These are phyloP conservation scores for Eupithecia abbreviata DNA, from an alignment of 2,888 invertebrate species.

Conservation along the genomic window DNA sequence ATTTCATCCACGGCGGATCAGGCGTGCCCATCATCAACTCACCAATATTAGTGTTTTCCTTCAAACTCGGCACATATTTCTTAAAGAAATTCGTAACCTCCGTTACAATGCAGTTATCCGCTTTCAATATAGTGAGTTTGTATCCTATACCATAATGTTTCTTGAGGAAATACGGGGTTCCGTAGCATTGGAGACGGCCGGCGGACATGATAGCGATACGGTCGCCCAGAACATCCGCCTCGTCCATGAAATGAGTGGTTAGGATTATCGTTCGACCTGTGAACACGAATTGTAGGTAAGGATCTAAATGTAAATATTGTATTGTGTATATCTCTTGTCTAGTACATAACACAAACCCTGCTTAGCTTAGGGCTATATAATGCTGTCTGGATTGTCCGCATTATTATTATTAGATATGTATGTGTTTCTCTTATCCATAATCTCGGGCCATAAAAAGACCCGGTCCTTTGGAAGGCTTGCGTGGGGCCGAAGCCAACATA, in stretches of 20 bases:
- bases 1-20: too few relatives aligned
- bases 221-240: conserved; percentile 94
- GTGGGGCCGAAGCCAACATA: too few relatives aligned
- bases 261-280: conserved; percentile 90
- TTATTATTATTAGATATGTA: too few relatives aligned
- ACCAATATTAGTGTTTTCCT: conserved; percentile 88
- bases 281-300: conserved; percentile 1
- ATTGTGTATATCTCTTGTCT: too few relatives aligned
- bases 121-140: conserved; percentile 86
- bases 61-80: conserved; percentile 86
- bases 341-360: too few relatives aligned
- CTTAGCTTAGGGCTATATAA: too few relatives aligned
- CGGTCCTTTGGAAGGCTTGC: too few relatives aligned
- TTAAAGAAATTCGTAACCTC: conserved; percentile 83
- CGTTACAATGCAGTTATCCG: conserved; percentile 63
- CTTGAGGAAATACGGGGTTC: conserved; percentile 92
- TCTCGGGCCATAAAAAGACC: too few relatives aligned
- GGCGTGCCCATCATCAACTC: conserved; percentile 28
- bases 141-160: conserved; percentile 94
- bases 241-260: conserved; percentile 95
- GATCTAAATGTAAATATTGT: not conserved
- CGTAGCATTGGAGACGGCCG: conserved; percentile 91
- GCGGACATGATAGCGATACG: conserved; percentile 94
- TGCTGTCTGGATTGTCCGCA: too few relatives aligned
- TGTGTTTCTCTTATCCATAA: too few relatives aligned